Percentiles rank a stretch among this genome's conserved stretches.
phyloP scores from a whole-genome alignment of 2,888 invertebrate species.

The Ceriagrion tenellum region DNA sequence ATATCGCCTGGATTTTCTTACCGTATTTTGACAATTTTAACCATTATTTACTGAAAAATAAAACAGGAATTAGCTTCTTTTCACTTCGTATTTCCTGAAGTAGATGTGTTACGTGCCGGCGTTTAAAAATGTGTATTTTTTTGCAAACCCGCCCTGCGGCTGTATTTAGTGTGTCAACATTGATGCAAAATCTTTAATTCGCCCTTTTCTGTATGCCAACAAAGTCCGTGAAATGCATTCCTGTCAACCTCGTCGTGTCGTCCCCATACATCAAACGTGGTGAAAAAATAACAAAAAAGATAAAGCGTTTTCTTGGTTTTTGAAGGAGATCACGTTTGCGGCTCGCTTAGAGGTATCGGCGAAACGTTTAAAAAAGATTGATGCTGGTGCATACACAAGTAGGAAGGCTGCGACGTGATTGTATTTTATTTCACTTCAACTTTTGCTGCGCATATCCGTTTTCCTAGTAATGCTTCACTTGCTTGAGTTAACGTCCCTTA shows the following conservation, averaged over 20 bases:
- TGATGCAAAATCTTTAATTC: not conserved
- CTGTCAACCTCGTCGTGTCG: not conserved
- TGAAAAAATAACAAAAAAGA: not conserved
- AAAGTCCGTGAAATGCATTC: not conserved
- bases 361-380: not conserved
- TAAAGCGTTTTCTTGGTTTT: not conserved
- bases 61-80: too few species aligned
- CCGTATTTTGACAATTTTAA: too few species aligned
- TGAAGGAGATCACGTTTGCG: not conserved
- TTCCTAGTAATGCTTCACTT: not conserved
- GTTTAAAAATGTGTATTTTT: too few species aligned
- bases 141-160: too few species aligned
- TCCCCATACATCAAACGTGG: not conserved
- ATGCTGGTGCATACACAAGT: not conserved
- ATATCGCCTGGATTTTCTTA: too few species aligned
- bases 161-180: too few species aligned
- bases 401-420: not conserved
- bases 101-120: too few species aligned
- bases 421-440: conserved; percentile 6
- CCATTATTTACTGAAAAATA: too few species aligned
- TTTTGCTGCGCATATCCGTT: not conserved
- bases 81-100: too few species aligned
- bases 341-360: not conserved
- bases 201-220: not conserved
- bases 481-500: not conserved